phyloP scores from a whole-genome alignment of 2,113 vertebrate genomes.

The Eclectus roratus region DNA sequence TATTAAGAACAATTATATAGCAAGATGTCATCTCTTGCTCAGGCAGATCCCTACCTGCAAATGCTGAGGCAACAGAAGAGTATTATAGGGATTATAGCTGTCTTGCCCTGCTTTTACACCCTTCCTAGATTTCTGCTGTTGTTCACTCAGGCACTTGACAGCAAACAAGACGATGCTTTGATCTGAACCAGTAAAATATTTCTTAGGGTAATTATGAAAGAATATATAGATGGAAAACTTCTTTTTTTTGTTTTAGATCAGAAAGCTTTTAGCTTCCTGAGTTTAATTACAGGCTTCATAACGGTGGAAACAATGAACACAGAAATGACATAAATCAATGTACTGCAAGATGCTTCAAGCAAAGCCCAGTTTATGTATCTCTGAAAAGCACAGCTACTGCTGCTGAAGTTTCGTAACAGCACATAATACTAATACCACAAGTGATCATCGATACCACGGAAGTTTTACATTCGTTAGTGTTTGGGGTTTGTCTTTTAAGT shows the following conservation, averaged over 20 bases:
- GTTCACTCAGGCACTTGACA: background rate
- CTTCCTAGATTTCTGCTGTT: background rate
- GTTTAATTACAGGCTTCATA: background rate
- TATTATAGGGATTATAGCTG: background rate
- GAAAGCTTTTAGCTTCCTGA: background rate
- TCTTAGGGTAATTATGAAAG: background rate
- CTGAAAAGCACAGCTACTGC: background rate
- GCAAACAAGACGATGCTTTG: background rate
- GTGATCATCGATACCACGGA: background rate
- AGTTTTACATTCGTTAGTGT: background rate
- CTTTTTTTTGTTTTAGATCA: background rate
- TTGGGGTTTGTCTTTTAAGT: background rate
- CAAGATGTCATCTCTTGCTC: background rate
- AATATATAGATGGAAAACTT: background rate
- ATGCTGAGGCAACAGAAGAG: background rate
- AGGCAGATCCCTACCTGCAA: background rate
- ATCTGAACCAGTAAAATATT: background rate
- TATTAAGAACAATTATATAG: background rate
- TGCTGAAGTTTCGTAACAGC: background rate
- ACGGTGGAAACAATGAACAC: background rate
- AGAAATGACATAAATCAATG: rapidly evolving
- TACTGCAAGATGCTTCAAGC: background rate
- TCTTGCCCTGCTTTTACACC: background rate
- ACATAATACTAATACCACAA: conserved; percentile 11
- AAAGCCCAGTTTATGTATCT: background rate